Conservation (phyloP, 2,113 vertebrate species). For the Cebidichthys violaceus region DNA sequence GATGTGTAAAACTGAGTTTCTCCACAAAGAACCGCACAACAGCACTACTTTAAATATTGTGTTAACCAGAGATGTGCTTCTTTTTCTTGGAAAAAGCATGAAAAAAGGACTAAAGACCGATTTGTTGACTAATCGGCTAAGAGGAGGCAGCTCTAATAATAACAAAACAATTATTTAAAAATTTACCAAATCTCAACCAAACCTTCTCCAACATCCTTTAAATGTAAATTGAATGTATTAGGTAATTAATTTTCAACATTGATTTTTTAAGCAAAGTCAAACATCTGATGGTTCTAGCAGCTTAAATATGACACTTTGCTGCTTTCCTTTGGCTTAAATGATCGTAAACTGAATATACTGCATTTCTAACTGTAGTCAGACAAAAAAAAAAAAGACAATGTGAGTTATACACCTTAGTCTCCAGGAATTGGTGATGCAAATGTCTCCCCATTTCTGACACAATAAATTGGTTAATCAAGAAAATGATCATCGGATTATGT, state of each 20-base stretch:
- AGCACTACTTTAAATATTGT: background rate
- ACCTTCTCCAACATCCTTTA: background rate
- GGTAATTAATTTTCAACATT: background rate
- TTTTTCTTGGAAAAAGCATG: background rate
- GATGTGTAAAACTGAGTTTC: background rate
- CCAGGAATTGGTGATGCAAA: background rate
- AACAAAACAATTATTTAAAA: background rate
- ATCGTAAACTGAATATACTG: background rate
- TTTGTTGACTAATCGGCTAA: background rate
- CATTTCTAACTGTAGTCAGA: background rate
- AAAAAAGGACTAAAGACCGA: background rate
- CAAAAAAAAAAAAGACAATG: background rate
- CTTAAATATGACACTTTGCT: background rate
- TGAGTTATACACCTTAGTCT: background rate
- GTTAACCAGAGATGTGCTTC: background rate
- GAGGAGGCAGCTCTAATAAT: background rate
- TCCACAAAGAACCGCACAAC: background rate
- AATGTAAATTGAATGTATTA: too few relatives aligned
- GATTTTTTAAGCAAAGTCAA: background rate
- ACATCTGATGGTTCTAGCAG: background rate
- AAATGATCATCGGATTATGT: background rate
- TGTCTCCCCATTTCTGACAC: background rate
- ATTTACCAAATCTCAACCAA: background rate
- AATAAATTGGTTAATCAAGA: background rate
- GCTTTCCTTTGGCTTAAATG: background rate